These are phyloP conservation scores for Gila orcuttii DNA, from an alignment of 2,113 vertebrate species.

Conservation along the genomic window DNA sequence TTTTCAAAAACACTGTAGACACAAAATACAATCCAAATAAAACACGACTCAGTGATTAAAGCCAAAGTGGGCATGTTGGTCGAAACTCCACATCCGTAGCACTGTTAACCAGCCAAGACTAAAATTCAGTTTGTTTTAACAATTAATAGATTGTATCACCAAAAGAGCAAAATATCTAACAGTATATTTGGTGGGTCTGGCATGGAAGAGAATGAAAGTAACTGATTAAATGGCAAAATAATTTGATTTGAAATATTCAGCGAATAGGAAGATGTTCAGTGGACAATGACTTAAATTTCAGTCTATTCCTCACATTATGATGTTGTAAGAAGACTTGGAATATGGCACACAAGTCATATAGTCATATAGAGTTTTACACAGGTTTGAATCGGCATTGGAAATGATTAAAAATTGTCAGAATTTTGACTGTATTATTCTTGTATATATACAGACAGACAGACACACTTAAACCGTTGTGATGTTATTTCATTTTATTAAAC, in stretches of 20 bases:
- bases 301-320: background rate
- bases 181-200: background rate
- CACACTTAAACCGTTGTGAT: background rate
- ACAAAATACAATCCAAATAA: slow-evolving; percentile 39
- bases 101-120: slow-evolving; percentile 5
- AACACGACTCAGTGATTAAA: slow-evolving; percentile 32
- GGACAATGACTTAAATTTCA: background rate
- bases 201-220: background rate
- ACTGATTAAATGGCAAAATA: background rate
- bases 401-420: background rate
- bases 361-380: background rate
- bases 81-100: slow-evolving; percentile 34
- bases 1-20: slow-evolving; percentile 11
- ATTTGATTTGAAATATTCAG: background rate
- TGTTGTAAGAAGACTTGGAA: background rate
- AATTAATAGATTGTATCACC: background rate
- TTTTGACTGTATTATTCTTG: slow-evolving; percentile 17
- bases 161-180: background rate
- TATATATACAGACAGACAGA: background rate
- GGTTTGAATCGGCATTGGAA: background rate
- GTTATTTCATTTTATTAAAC: background rate
- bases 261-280: background rate
- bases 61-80: slow-evolving; percentile 21
- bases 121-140: slow-evolving; percentile 29
- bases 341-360: background rate